These are phyloP conservation scores for Brachypteracias leptosomus DNA, from an alignment of 2,113 vertebrate genomes.

Conservation along the genomic window DNA sequence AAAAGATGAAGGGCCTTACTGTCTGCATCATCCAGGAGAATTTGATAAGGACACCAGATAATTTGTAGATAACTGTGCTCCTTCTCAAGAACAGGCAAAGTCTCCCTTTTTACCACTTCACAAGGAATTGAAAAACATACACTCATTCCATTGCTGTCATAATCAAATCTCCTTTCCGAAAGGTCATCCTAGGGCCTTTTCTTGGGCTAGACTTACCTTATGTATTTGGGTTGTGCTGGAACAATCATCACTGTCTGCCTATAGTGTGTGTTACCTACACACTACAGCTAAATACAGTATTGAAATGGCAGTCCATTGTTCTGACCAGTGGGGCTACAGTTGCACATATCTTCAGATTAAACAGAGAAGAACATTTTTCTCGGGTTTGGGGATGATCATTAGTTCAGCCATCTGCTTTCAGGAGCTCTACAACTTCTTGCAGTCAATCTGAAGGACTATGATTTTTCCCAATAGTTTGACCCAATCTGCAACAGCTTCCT, in stretches of 20 bases:
- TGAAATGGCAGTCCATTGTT: background rate
- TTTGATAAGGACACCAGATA: background rate
- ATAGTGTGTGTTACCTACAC: fast-evolving
- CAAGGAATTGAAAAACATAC: fast-evolving
- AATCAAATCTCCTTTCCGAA: background rate
- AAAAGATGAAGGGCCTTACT: background rate
- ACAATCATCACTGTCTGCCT: background rate
- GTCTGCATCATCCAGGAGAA: background rate
- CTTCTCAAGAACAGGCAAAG: background rate
- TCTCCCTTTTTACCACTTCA: background rate
- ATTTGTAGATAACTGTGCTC: background rate
- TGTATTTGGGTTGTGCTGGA: background rate
- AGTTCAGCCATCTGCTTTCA: background rate
- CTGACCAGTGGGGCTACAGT: background rate
- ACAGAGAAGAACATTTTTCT: background rate
- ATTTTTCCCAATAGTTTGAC: background rate
- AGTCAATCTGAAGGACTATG: background rate
- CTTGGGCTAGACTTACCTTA: background rate
- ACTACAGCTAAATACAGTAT: fast-evolving
- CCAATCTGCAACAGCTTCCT: fast-evolving
- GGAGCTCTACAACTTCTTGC: background rate
- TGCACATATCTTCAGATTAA: background rate
- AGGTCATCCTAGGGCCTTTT: background rate
- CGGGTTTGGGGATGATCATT: background rate
- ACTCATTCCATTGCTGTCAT: background rate